These are phyloP conservation scores for Zosterops borbonicus DNA, from an alignment of 2,113 vertebrate genomes.

Conservation along the genomic window DNA sequence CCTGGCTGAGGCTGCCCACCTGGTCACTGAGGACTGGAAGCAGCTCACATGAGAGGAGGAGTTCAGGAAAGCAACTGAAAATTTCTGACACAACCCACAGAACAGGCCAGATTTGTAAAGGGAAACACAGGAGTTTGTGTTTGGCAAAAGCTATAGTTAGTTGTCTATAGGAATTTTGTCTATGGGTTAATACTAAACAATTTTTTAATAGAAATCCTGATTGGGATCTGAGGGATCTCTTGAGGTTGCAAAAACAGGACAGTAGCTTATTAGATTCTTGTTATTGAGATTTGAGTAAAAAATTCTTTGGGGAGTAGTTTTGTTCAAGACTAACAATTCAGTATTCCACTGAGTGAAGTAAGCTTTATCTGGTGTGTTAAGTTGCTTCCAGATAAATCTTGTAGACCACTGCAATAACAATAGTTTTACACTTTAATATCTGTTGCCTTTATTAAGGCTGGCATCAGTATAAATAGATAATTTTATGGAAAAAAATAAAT, in stretches of 20 bases:
- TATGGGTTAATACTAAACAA: background rate
- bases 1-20: background rate
- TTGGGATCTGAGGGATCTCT: background rate
- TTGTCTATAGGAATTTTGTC: background rate
- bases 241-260: background rate
- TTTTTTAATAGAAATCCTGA: background rate
- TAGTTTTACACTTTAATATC: slow-evolving; percentile 21
- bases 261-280: slow-evolving; percentile 19
- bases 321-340: background rate
- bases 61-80: background rate
- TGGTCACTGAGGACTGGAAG: background rate
- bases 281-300: background rate
- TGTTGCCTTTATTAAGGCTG: slow-evolving; percentile 25
- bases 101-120: background rate
- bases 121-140: background rate
- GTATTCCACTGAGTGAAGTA: background rate
- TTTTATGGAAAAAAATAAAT: slow-evolving; percentile 23
- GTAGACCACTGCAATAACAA: background rate
- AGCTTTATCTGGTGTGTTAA: background rate
- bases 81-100: background rate
- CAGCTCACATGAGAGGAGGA: background rate
- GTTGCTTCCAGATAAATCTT: slow-evolving; percentile 14
- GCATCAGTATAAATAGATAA: background rate
- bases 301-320: slow-evolving; percentile 4
- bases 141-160: background rate